A percentile compares a stretch with the other conserved stretches of the same genome.
Evolutionary conservation across 2,888 invertebrate genomes (phyloP).

Genomic region (Anaspis maculata): DNA sequence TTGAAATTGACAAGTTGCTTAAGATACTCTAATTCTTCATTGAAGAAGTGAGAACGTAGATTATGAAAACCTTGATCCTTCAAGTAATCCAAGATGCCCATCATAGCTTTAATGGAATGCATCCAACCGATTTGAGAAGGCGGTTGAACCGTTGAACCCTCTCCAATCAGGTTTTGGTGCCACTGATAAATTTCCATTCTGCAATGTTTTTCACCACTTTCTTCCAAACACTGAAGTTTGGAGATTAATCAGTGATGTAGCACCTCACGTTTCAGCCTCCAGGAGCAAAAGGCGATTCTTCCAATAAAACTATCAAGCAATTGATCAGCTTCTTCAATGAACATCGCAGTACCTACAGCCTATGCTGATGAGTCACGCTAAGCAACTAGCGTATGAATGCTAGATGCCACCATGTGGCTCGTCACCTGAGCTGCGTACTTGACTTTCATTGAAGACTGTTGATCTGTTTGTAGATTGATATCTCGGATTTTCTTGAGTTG

Average conservation of each 20-base stretch:
- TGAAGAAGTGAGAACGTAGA: not conserved
- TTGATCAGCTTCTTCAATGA: constrained; percentile 2
- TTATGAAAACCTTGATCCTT: not conserved
- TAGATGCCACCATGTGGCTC: constrained; percentile 7
- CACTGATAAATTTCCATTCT: not conserved
- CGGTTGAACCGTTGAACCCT: too few relatives aligned
- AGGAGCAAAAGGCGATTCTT: not conserved
- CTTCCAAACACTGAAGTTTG: not conserved
- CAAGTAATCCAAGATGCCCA: not conserved
- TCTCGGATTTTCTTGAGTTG: constrained; percentile 4
- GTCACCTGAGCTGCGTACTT: constrained; percentile 11
- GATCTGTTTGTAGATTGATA: constrained; percentile 5
- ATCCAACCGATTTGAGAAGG: not conserved
- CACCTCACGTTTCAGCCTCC: not conserved
- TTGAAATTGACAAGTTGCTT: constrained; percentile 1
- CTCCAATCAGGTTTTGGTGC: too few relatives aligned
- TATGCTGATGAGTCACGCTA: not conserved
- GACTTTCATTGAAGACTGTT: constrained; percentile 12
- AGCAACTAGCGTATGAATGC: constrained; percentile 5
- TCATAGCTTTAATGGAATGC: not conserved
- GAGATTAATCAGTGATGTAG: not conserved
- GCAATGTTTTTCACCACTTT: not conserved
- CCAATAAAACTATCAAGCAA: constrained; percentile 2
- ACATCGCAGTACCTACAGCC: constrained; percentile 1
- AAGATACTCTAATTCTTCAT: constrained; percentile 1